These are phyloP conservation scores for Hemitrygon akajei DNA, from an alignment of 2,797 vertebrate species.

Conservation along the genomic window DNA sequence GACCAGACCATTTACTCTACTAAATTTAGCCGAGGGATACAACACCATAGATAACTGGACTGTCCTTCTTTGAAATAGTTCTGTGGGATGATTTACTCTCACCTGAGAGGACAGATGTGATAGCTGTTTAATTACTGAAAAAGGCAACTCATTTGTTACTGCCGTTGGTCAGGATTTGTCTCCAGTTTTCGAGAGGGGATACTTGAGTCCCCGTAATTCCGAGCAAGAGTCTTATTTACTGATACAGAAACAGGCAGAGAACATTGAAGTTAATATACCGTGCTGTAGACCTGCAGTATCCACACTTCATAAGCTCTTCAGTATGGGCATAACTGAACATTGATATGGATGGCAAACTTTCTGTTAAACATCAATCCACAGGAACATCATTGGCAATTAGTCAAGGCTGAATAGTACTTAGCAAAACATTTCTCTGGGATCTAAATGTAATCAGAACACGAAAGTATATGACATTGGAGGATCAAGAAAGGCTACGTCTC, in stretches of 20 bases:
- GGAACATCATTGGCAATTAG: background rate
- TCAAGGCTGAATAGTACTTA: background rate
- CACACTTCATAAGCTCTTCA: background rate
- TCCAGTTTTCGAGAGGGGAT: background rate
- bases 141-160: background rate
- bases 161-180: background rate
- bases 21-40: background rate
- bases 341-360: background rate
- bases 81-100: background rate
- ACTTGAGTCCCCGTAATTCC: background rate
- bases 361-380: background rate
- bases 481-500: background rate
- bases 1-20: background rate
- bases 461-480: background rate
- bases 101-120: background rate
- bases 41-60: too few species aligned
- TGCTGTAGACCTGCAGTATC: background rate
- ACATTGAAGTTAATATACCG: background rate
- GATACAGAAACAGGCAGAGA: background rate
- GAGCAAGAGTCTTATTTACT: background rate
- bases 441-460: background rate
- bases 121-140: too few species aligned
- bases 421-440: background rate
- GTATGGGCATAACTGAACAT: background rate
- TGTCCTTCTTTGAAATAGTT: background rate